Conservation (phyloP, 2,888 invertebrate species). For the Blastobasis lacticolella region DNA sequence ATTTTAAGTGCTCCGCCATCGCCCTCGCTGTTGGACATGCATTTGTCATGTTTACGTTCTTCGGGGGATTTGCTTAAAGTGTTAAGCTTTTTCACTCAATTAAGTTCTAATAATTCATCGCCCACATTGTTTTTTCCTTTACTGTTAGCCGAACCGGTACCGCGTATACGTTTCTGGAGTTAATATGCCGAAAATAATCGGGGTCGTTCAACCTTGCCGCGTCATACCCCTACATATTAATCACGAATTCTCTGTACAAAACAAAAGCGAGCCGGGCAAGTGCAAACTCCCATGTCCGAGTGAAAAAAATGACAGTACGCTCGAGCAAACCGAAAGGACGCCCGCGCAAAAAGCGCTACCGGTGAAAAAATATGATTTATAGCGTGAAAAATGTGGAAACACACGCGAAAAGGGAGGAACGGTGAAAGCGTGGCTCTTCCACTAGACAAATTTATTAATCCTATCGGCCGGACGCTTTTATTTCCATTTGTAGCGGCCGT, state of each 20-base stretch:
- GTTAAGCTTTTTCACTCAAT: slow-evolving; percentile 22
- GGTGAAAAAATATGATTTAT: slow-evolving; percentile 75
- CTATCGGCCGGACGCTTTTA: slow-evolving; percentile 48
- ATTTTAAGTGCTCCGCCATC: slow-evolving; percentile 44
- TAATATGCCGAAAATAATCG: slow-evolving; percentile 17
- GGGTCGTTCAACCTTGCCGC: slow-evolving; percentile 37
- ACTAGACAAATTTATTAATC: slow-evolving; percentile 72
- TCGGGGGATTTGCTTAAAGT: slow-evolving; percentile 29
- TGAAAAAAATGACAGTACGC: slow-evolving; percentile 70
- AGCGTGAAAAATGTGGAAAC: slow-evolving; percentile 73
- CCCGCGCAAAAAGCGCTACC: slow-evolving; percentile 65
- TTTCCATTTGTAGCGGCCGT: slow-evolving; percentile 33
- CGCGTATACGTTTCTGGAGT: background rate
- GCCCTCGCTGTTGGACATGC: slow-evolving; percentile 27
- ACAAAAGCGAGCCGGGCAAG: slow-evolving; percentile 58
- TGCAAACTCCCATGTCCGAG: slow-evolving; percentile 63
- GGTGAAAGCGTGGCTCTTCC: slow-evolving; percentile 66
- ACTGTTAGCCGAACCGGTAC: background rate
- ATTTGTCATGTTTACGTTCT: slow-evolving; percentile 40
- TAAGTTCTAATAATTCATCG: slow-evolving; percentile 16
- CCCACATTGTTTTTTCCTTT: slow-evolving; percentile 1
- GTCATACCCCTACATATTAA: slow-evolving; percentile 43
- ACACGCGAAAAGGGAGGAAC: slow-evolving; percentile 64
- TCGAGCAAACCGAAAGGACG: slow-evolving; percentile 67
- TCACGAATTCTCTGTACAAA: slow-evolving; percentile 58